Evolutionary conservation across 1,140 invertebrate species (phyloP).

Genomic region (Aphelenchoides besseyi): DNA sequence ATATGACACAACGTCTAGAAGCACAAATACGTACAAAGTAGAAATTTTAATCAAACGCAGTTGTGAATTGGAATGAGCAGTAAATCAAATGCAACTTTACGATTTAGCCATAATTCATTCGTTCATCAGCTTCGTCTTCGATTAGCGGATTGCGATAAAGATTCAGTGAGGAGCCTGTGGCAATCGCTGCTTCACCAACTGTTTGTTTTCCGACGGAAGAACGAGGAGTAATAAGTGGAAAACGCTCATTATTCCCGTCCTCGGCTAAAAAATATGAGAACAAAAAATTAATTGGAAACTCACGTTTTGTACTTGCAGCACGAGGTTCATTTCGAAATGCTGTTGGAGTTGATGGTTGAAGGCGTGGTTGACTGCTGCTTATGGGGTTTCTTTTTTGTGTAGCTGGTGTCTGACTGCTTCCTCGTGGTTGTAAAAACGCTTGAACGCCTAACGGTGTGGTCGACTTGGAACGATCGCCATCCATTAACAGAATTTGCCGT

Average conservation of each 20-base stretch:
- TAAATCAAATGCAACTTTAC: too few relatives aligned
- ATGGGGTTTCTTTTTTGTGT: neutral
- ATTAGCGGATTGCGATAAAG: slow-evolving; percentile 46
- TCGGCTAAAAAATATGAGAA: neutral
- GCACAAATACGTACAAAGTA: too few relatives aligned
- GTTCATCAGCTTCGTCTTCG: slow-evolving; percentile 31
- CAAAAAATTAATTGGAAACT: neutral
- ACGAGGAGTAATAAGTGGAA: slow-evolving; percentile 20
- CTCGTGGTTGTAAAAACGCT: slow-evolving; percentile 25
- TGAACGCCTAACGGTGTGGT: slow-evolving; percentile 27
- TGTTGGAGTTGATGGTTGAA: neutral
- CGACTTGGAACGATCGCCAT: neutral
- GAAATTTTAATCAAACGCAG: too few relatives aligned
- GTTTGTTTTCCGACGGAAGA: slow-evolving; percentile 50
- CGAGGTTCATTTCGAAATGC: neutral
- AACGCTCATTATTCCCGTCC: neutral
- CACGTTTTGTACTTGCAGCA: neutral
- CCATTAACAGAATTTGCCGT: slow-evolving; percentile 45
- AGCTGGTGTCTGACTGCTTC: neutral
- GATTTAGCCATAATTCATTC: slow-evolving; percentile 20
- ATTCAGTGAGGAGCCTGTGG: slow-evolving; percentile 42
- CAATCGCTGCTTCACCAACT: slow-evolving; percentile 32
- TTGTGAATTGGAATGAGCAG: too few relatives aligned
- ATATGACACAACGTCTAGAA: too few relatives aligned
- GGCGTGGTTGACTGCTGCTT: slow-evolving; percentile 10